Evolutionary conservation across 1,140 invertebrate genomes (phyloP).

Genomic region (Drosophila kikkawai): DNA sequence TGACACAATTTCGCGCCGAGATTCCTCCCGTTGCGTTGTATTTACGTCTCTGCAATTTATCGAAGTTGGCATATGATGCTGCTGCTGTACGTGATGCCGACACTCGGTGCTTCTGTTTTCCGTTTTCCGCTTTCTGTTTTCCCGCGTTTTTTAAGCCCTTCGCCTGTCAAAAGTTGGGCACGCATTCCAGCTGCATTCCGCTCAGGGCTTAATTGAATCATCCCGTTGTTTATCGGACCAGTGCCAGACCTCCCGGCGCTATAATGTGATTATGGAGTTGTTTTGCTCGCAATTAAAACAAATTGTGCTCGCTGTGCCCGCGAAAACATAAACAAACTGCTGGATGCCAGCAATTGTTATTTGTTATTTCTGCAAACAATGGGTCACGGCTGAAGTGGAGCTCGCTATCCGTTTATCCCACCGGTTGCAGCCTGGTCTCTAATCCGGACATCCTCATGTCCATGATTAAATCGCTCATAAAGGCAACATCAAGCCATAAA

Average conservation of each 20-base stretch:
- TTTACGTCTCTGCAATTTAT: slow-evolving; percentile 68
- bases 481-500: slow-evolving; percentile 32
- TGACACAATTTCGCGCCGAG: slow-evolving; percentile 68
- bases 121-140: slow-evolving; percentile 20
- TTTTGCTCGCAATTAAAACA: slow-evolving; percentile 70
- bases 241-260: slow-evolving; percentile 2
- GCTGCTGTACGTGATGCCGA: slow-evolving; percentile 30
- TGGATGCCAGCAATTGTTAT: slow-evolving; percentile 14
- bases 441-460: slow-evolving; percentile 16
- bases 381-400: slow-evolving; percentile 1
- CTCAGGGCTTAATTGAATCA: slow-evolving; percentile 63
- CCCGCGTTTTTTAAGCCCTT: slow-evolving; percentile 57
- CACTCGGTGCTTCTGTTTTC: slow-evolving; percentile 23
- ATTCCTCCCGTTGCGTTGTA: slow-evolving; percentile 64
- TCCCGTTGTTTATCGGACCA: slow-evolving; percentile 8
- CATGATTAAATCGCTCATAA: slow-evolving; percentile 40
- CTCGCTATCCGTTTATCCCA: slow-evolving; percentile 21
- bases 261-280: slow-evolving; percentile 65
- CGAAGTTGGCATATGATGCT: slow-evolving; percentile 57
- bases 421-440: slow-evolving; percentile 20
- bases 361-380: slow-evolving; percentile 24
- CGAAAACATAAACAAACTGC: slow-evolving; percentile 28
- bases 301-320: slow-evolving; percentile 41
- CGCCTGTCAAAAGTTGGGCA: slow-evolving; percentile 37
- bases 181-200: slow-evolving; percentile 29